A percentile compares a stretch with the other conserved stretches of the same genome.
Evolutionary conservation across 2,888 invertebrate species (phyloP).

Genomic region (Phalera bucephala): DNA sequence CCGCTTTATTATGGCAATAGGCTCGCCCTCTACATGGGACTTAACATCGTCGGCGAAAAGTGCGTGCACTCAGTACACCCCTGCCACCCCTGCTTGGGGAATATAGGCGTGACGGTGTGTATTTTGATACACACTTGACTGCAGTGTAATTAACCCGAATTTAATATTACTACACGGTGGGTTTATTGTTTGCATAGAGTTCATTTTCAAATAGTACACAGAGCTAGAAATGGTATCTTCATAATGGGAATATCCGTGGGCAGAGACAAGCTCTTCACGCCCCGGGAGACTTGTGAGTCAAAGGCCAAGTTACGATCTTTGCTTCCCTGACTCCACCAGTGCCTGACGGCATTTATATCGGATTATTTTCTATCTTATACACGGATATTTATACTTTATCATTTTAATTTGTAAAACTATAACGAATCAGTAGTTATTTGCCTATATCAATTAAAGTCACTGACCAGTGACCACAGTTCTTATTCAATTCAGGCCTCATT

Average conservation of each 20-base stretch:
- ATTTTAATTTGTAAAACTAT: conserved; percentile 22
- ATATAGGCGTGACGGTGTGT: no score
- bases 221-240: no score
- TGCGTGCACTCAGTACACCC: no score
- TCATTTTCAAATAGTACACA: no score
- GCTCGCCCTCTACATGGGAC: no score
- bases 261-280: conserved; percentile 48
- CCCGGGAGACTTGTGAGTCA: conserved; percentile 48
- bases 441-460: conserved; percentile 13
- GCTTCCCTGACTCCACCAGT: conserved; percentile 41
- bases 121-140: conserved; percentile 4
- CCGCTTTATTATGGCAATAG: no score
- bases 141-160: conserved; percentile 6
- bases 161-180: conserved; percentile 4
- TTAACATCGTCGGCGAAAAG: no score
- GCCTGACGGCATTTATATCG: conserved; percentile 33
- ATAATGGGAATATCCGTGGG: conserved; percentile 25
- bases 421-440: conserved; percentile 14
- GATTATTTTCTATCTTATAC: conserved; percentile 23
- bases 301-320: conserved; percentile 60
- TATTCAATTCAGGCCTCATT: conserved; percentile 9
- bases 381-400: conserved; percentile 13
- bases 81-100: no score
- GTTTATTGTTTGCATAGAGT: no score
- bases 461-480: conserved; percentile 1